These are phyloP conservation scores for Neria commutata DNA, from an alignment of 2,888 invertebrate species.

Conservation along the genomic window DNA sequence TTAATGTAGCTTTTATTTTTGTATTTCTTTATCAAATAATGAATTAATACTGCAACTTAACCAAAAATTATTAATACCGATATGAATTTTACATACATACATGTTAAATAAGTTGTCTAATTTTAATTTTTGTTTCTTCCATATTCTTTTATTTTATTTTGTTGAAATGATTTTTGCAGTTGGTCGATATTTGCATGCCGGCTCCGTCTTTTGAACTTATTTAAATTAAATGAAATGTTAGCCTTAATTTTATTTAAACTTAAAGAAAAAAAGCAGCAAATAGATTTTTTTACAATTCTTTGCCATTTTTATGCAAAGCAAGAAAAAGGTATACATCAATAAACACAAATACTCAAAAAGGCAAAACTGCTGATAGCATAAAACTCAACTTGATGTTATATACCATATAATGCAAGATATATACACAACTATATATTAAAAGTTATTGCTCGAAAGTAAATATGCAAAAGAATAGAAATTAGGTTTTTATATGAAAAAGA, in stretches of 20 bases:
- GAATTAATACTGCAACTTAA: conserved; percentile 1
- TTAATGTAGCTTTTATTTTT: conserved; percentile 10
- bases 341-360: conserved; percentile 15
- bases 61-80: conserved; percentile 19
- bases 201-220: conserved; percentile 63
- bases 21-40: conserved; percentile 16
- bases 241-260: conserved; percentile 15
- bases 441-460: conserved; percentile 28
- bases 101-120: conserved; percentile 27
- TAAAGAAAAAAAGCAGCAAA: conserved; percentile 17
- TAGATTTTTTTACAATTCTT: neutral
- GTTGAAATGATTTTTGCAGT: conserved; percentile 61
- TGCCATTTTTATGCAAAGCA: conserved; percentile 9
- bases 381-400: too few species aligned
- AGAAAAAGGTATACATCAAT: conserved; percentile 8
- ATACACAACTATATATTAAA: conserved; percentile 14
- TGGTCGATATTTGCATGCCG: conserved; percentile 65
- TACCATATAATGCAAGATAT: too few species aligned
- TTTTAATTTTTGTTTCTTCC: conserved; percentile 20
- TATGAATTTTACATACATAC: too few species aligned
- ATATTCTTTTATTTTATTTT: conserved; percentile 22
- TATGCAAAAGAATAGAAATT: conserved; percentile 12
- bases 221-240: conserved; percentile 33
- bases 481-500: too few species aligned
- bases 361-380: too few species aligned